Evolutionary conservation across 2,113 vertebrate genomes (phyloP).

Genomic region (Lanius ludovicianus): DNA sequence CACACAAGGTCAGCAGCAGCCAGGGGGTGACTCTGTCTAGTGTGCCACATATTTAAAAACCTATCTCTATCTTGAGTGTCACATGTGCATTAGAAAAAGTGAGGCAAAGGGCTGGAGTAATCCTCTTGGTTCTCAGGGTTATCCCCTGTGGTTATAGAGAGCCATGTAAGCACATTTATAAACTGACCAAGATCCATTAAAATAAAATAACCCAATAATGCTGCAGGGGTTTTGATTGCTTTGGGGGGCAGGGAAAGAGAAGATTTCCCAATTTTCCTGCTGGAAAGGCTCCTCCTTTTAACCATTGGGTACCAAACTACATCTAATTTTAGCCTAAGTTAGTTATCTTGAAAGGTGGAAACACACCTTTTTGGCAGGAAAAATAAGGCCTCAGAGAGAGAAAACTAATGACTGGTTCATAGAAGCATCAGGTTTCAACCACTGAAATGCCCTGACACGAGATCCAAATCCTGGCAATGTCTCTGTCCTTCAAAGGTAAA

Average conservation of each 20-base stretch:
- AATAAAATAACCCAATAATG: background rate
- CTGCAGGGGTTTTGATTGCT: background rate
- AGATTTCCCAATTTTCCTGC: background rate
- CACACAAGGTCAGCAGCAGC: background rate
- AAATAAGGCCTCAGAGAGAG: background rate
- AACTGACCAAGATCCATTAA: background rate
- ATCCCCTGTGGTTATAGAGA: background rate
- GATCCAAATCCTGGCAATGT: background rate
- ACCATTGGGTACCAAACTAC: background rate
- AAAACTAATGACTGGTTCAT: background rate
- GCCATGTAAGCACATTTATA: background rate
- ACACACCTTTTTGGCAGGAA: background rate
- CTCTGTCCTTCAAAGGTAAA: slow-evolving; percentile 11
- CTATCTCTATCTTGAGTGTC: background rate
- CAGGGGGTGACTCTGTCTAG: background rate
- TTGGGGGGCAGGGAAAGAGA: background rate
- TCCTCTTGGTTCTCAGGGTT: background rate
- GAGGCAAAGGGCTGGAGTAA: background rate
- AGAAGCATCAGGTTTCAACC: background rate
- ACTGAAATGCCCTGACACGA: background rate
- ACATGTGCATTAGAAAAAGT: background rate
- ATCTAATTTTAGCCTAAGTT: background rate
- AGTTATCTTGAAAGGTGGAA: background rate
- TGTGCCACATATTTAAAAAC: background rate
- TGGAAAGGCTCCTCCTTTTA: background rate